Base-by-base conservation (phyloP, 53 echinoderm and acorn worm genomes). In the Patiria pectinifera region DNA sequence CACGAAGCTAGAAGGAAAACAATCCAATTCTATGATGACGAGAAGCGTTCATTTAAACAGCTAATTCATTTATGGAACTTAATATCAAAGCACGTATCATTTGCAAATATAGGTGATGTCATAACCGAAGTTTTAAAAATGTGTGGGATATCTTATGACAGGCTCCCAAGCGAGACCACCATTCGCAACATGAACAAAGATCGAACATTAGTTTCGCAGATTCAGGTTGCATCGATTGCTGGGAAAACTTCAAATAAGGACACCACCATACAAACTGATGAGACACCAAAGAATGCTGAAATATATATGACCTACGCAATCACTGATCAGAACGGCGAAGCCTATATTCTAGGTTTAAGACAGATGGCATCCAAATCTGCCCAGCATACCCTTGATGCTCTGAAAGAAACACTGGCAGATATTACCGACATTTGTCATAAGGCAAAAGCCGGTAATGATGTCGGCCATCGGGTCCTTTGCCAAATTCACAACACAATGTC, bases 291-390 rank as follows among this genome's bases (percentile, higher is more conserved):
- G 48, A 82, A 88, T 59, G 93, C 59, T 0, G 84, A 89, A 43
- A 93, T 89, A 47, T 93, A 18, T 71, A 93, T 93, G 93, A 93
- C 93, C 1, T 93, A 89, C 26, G 82, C 93, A 0, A 82, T 88
- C 6, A 88, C 93, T 18, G 87, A 83, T 58, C 71, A 93, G 74
- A 89, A 93, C 48, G 93, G 93, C 7, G 93, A 93, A 59, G 88
- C 93, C 35, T 66, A 89, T 89, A n/a, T 93, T 3, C 58, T 93
- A 58, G 93, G 93, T n/a, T 59, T 93, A 6, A 58, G 89, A 18
- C 88, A 88, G 45, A 93, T 93, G 93, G 93, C 93, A 12, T 93
- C 93, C 22, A 93, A 93, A 43, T 93, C 93, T 0, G 93, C 93
- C 60, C 80, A 93, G 82, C 89, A 93, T 13, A 88, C 93, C 9